Conservation (phyloP, 2,797 vertebrate species). For the Carcharodon carcharias region DNA sequence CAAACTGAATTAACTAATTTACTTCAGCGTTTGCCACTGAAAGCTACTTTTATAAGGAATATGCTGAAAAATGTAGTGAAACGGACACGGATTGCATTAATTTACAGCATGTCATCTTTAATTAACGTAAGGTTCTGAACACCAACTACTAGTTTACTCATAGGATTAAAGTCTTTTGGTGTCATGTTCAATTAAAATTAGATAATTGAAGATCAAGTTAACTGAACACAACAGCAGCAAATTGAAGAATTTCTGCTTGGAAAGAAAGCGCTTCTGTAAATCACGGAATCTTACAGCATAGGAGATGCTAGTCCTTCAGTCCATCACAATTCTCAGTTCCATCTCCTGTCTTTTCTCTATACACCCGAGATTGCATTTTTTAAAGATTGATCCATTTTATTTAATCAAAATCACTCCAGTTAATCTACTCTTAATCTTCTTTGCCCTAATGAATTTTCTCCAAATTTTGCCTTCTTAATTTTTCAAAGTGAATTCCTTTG, state of each 20-base stretch:
- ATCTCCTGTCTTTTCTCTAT: background rate
- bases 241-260: background rate
- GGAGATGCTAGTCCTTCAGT: background rate
- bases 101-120: background rate
- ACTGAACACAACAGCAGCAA: background rate
- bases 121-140: background rate
- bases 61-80: background rate
- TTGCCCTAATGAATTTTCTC: background rate
- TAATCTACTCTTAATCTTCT: background rate
- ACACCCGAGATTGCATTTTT: background rate
- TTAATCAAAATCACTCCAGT: background rate
- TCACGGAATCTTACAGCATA: background rate
- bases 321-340: background rate
- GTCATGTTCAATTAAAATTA: background rate
- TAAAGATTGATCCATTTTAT: background rate
- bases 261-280: background rate
- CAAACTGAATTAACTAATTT: background rate
- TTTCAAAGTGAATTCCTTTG: background rate
- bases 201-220: background rate
- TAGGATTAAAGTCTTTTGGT: background rate
- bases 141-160: background rate
- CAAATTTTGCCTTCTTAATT: background rate
- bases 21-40: background rate
- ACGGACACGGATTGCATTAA: background rate
- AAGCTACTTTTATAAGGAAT: background rate